These are phyloP conservation scores for Clanis bilineata DNA, from an alignment of 2,888 invertebrate genomes.

Conservation along the genomic window DNA sequence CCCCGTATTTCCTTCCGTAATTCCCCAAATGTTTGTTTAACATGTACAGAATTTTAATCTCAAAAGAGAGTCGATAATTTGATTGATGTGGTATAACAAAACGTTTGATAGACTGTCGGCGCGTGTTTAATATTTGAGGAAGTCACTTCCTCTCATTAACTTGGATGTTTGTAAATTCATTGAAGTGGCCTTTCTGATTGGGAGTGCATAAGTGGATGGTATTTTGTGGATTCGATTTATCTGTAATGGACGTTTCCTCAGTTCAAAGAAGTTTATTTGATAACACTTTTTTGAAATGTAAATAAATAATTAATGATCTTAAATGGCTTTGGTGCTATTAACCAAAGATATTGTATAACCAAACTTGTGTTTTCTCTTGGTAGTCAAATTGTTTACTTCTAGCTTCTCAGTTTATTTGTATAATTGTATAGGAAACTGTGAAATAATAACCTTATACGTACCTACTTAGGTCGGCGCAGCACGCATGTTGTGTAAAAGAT, in stretches of 20 bases:
- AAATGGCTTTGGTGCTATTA: too few relatives aligned
- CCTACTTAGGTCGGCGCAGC: too few relatives aligned
- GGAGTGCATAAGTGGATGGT: background rate
- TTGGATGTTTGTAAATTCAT: background rate
- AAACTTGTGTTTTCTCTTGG: too few relatives aligned
- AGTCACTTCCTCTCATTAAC: conserved; percentile 16
- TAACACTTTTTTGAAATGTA: background rate
- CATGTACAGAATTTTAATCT: conserved; percentile 49
- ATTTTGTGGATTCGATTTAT: background rate
- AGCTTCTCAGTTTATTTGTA: too few relatives aligned
- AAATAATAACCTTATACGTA: too few relatives aligned
- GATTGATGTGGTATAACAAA: conserved; percentile 16
- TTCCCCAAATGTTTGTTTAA: conserved; percentile 50
- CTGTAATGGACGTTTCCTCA: conserved; percentile 3
- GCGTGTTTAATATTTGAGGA: conserved; percentile 1
- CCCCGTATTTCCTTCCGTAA: conserved; percentile 25
- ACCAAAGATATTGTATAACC: too few relatives aligned
- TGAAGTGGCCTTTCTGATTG: background rate
- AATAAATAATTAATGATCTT: background rate
- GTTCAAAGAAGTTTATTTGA: conserved; percentile 1
- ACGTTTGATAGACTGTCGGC: background rate
- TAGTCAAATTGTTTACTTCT: too few relatives aligned
- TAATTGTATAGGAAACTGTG: too few relatives aligned
- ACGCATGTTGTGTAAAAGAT: too few relatives aligned
- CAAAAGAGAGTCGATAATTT: conserved; percentile 19